Evolutionary conservation across 2,888 invertebrate genomes (phyloP).

Genomic region (Agrotis clavis): DNA sequence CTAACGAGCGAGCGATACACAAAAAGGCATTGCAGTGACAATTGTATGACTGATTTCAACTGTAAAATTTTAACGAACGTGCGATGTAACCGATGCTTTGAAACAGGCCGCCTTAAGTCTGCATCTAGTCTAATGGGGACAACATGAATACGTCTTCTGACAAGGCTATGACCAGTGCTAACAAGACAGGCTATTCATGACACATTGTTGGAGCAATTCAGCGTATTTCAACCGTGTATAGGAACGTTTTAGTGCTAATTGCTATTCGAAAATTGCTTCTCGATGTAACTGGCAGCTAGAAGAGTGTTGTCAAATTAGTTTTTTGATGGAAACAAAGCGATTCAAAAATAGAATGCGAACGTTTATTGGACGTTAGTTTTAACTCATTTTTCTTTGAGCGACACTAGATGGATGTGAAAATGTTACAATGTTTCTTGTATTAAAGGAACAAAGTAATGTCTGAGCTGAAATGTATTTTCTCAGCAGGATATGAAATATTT

Average conservation of each 20-base stretch:
- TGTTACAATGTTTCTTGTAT: slow-evolving; percentile 46
- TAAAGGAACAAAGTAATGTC: slow-evolving; percentile 44
- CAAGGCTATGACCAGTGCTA: slow-evolving; percentile 36
- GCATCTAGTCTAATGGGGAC: slow-evolving; percentile 27
- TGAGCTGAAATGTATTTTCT: slow-evolving; percentile 37
- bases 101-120: slow-evolving; percentile 16
- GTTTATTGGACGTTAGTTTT: slow-evolving; percentile 34
- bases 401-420: slow-evolving; percentile 32
- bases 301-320: slow-evolving; percentile 36
- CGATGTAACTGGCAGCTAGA: slow-evolving; percentile 21
- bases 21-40: slow-evolving; percentile 15
- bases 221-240: slow-evolving; percentile 32
- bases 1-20: slow-evolving; percentile 33
- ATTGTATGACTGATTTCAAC: slow-evolving; percentile 25
- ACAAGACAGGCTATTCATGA: slow-evolving; percentile 45
- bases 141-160: slow-evolving; percentile 47
- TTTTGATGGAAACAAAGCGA: slow-evolving; percentile 36
- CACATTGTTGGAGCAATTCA: slow-evolving; percentile 41
- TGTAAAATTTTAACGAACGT: slow-evolving; percentile 41
- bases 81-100: slow-evolving; percentile 30
- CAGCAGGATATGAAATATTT: slow-evolving; percentile 39
- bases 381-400: slow-evolving; percentile 35
- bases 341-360: slow-evolving; percentile 35
- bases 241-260: slow-evolving; percentile 56
- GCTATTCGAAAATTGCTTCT: slow-evolving; percentile 56